A percentile compares a stretch with the other conserved stretches of the same genome.
These are phyloP conservation scores for Eulemur rufifrons DNA, from an alignment of 2,113 vertebrate genomes.

Conservation along the genomic window DNA sequence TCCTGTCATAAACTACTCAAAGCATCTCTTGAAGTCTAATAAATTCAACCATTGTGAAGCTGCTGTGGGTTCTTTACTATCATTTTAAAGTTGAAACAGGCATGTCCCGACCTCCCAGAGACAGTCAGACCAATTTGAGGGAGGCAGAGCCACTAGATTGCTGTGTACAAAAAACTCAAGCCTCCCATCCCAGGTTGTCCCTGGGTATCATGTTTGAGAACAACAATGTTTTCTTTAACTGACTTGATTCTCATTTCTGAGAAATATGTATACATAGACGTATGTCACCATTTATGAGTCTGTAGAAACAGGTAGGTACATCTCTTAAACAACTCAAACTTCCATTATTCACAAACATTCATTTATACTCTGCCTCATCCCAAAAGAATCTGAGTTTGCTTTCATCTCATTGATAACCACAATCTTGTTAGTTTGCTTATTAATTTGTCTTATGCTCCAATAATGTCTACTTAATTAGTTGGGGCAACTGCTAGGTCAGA, in stretches of 20 bases:
- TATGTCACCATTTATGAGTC: background rate
- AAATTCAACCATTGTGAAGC: background rate
- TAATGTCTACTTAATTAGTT: conserved; percentile 25
- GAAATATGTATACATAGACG: background rate
- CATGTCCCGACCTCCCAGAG: background rate
- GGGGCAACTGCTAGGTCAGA: background rate
- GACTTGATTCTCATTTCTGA: background rate
- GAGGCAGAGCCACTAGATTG: background rate
- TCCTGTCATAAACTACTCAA: background rate
- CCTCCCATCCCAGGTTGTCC: background rate
- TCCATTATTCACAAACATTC: background rate
- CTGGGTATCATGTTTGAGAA: background rate
- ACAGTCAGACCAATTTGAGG: background rate
- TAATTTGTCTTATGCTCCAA: background rate
- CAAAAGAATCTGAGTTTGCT: background rate
- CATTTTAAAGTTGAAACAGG: background rate
- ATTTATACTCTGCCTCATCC: background rate
- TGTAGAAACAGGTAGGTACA: background rate
- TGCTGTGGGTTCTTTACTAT: background rate
- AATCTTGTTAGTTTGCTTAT: background rate
- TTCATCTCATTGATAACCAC: background rate
- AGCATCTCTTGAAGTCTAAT: conserved; percentile 12
- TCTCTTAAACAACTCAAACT: background rate
- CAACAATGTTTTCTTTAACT: background rate
- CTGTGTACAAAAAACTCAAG: background rate